Evolutionary conservation across 2,113 vertebrate genomes (phyloP).

Genomic region (Vulpes ferrilata): DNA sequence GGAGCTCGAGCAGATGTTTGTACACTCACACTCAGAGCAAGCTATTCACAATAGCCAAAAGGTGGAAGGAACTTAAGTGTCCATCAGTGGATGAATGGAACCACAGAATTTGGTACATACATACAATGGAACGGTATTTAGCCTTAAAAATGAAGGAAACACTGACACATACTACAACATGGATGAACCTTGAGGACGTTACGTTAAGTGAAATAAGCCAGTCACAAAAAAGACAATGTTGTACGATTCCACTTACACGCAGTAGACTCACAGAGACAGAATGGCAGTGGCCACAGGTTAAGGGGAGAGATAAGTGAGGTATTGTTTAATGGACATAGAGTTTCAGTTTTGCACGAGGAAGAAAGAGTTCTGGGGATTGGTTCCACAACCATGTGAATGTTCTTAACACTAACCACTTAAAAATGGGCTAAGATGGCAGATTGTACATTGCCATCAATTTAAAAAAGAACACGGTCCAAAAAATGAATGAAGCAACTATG

Average conservation of each 20-base stretch:
- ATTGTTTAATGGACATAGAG: background rate
- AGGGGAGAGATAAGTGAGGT: background rate
- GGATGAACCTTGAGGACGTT: background rate
- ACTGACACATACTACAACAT: background rate
- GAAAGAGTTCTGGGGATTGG: background rate
- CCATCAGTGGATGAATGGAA: background rate
- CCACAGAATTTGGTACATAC: background rate
- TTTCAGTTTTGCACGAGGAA: slow-evolving; percentile 22
- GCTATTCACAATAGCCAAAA: background rate
- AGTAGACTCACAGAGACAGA: background rate
- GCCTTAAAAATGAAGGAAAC: background rate
- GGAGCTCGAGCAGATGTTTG: background rate
- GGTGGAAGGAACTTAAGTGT: background rate
- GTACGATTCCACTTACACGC: background rate
- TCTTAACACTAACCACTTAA: slow-evolving; percentile 11
- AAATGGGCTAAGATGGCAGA: background rate
- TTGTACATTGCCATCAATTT: background rate
- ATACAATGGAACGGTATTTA: background rate
- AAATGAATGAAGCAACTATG: slow-evolving; percentile 11
- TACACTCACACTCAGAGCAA: background rate
- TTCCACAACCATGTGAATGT: background rate
- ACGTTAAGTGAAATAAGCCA: background rate
- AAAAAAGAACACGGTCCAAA: background rate
- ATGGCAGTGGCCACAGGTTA: background rate
- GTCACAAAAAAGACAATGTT: background rate